Evolutionary conservation across 2,797 vertebrate species (phyloP), one percentile per base, ranked within the genome.

Genomic region (Selene dorsalis): DNA sequence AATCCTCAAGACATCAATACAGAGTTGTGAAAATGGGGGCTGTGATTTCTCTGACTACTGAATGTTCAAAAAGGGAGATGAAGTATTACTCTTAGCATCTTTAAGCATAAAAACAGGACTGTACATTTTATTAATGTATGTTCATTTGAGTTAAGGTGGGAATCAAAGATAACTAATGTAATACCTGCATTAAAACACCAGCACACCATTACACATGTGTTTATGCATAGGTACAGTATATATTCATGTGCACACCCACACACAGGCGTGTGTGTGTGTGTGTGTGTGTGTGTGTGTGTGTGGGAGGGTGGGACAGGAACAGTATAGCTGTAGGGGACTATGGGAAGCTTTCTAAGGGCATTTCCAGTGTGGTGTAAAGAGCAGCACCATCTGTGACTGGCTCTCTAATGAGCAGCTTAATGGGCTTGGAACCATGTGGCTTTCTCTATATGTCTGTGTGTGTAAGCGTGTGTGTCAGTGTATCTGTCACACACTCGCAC

Each of bases 331-430:
- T 68, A 85, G 80, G 86, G 83, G 64, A 80, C 39, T 32, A 63
- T 26, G 65, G 64, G 74, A 85, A 58, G 61, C 81, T 86, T 85
- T 87, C 79, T 75, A 48, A 73, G 86, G 84, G 80, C 80, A 81
- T 89, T 89, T 92, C 84, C 73, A 89, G 84, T 45, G 73, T 24
- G 78, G 73, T 57, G 83, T 81, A 88, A 88, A 90, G 76, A 89
- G 77, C 85, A 86, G 88, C 86, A 85, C 91, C 92, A 93, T 91
- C 91, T 93, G 90, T 85, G 88, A 87, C 83, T 75, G 75, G 65
- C 77, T 92, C 75, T 89, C 84, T 91, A 92, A 93, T 91, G 91
- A 93, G 91, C 80, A 75, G 80, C 88, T 89, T 91, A 88, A 92
- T 90, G 83, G 78, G 79, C 77, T 57, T 87, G 79, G 86, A 87